Base-by-base conservation (phyloP, 2,113 vertebrate species). In the Urocolius indicus region DNA sequence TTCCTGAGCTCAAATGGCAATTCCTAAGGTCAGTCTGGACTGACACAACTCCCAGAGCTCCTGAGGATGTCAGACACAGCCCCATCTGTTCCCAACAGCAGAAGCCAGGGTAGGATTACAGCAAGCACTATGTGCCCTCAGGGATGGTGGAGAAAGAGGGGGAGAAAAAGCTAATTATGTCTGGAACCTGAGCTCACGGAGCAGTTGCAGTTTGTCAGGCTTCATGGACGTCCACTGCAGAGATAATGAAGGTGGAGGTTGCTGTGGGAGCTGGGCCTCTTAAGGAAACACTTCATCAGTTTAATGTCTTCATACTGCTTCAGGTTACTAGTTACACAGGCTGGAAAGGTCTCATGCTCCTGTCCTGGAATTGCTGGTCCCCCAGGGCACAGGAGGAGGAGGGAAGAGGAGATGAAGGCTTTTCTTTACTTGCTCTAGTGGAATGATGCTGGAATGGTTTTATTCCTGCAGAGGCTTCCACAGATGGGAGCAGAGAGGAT, bases 191-290 rank as follows among this genome's bases (percentile, higher is more conserved):
- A 83, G 69, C 55, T 84, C 79, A 36, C 29, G 1, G 5, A 55
- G 34, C 76, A 87, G 73, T 89, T 87, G 59, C 0, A n/a, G 76
- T 61, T 83, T 93, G 95, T 94, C 92, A 87, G 38, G 91, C 77
- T 49, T 59, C 46, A 54, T 63, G 86, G 75, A 57, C 3, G 3
- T 63, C 74, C 77, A 54, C 30, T 49, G 67, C 29, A 67, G 74
- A 48, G 78, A 36, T 58, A 92, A 86, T 5, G 10, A 83, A 87
- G 30, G 46, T 59, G 72, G 93, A 96, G 43, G 41, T 62, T 83
- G 80, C 76, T 3, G 0, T 58, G n/a, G 73, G 41, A 84, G 54
- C 54, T 72, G 54, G 30, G 41, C 41, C 73, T 84, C 72, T 79
- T 29, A 20, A 51, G 55, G 79, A 81, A 83, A 36, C 43, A 21